Evolutionary conservation across 1,140 invertebrate genomes (phyloP).

Genomic region (Conopomorpha cramerella): DNA sequence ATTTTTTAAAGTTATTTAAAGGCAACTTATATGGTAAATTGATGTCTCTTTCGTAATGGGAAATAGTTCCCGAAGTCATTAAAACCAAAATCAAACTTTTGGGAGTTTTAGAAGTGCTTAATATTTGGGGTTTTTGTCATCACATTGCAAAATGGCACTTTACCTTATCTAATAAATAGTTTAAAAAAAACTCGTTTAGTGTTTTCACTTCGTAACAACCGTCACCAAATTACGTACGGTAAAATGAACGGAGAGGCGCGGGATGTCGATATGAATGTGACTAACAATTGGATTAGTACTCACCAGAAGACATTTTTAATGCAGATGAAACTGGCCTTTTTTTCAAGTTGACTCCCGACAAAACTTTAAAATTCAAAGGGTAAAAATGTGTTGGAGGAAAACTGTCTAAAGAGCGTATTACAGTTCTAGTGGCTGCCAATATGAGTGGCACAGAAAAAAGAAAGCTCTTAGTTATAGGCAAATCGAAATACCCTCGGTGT

Average conservation of each 20-base stretch:
- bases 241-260: constrained; percentile 8
- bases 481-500: constrained; percentile 44
- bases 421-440: constrained; percentile 35
- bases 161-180: too few relatives aligned
- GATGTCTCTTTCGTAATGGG: too few relatives aligned
- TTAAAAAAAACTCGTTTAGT: too few relatives aligned
- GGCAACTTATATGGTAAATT: too few relatives aligned
- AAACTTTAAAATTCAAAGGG: constrained; percentile 25
- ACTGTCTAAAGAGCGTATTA: constrained; percentile 38
- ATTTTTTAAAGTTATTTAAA: too few relatives aligned
- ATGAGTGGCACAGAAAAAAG: constrained; percentile 35
- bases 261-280: constrained; percentile 6
- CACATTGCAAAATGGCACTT: too few relatives aligned
- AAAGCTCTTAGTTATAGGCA: constrained; percentile 28
- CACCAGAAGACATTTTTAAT: constrained; percentile 43
- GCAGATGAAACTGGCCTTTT: constrained; percentile 52
- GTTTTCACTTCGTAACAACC: too few relatives aligned
- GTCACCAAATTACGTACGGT: constrained; percentile 13
- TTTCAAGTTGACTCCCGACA: constrained; percentile 22
- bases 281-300: constrained; percentile 17
- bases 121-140: too few relatives aligned
- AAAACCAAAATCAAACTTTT: too few relatives aligned
- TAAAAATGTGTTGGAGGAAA: constrained; percentile 37
- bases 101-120: too few relatives aligned
- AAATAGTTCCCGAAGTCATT: too few relatives aligned